Evolutionary conservation across 1,140 invertebrate species (phyloP), one percentile per base, ranked within the genome.

Genomic region (Leptonema lineaticorne): DNA sequence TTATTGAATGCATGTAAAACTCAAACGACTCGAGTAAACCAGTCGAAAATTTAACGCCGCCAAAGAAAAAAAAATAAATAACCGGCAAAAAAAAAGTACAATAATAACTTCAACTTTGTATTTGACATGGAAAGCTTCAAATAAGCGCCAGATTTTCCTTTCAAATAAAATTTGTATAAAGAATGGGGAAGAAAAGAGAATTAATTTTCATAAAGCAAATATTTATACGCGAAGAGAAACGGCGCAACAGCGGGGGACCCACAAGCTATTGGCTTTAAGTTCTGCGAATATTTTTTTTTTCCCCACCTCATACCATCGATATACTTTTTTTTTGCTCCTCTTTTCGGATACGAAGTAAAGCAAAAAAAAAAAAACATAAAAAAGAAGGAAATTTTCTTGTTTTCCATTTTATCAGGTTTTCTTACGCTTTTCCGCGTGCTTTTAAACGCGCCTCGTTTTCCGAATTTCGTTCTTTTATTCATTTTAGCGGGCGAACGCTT

Each of bases 101-200:
- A 50, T 50, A 50, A 53, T 53, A 53, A 26, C 50, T 53, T 26
- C 50, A 24, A 53, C 50, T 53, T 53, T 53, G 50, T 53, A 53
- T 53, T 53, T 53, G 50, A 53, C 50, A 53, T 24, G 50, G 22
- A 53, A 26, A 53, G 50, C 50, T 53, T 48, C 27, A 53, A 53
- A 53, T 53, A 53, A 53, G 50, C 50, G 50, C 22, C 50, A 53
- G 50, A 53, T 53, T 53, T 53, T 53, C 50, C 50, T 53, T 53
- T 53, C 50, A 53, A 53, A 53, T 53, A 53, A 53, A 53, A 53
- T 53, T 53, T 53, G 50, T 53, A 53, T 53, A 53, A 53, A 53
- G 50, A 53, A 53, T 26, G 50, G n/a, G 50, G 50, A 53, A 53
- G 50, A 53, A 53, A 53, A 53, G 50, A 24, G 50, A 53, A 53